Evolutionary conservation across 2,797 vertebrate species (phyloP).

Genomic region (Eutrigla gurnardus): DNA sequence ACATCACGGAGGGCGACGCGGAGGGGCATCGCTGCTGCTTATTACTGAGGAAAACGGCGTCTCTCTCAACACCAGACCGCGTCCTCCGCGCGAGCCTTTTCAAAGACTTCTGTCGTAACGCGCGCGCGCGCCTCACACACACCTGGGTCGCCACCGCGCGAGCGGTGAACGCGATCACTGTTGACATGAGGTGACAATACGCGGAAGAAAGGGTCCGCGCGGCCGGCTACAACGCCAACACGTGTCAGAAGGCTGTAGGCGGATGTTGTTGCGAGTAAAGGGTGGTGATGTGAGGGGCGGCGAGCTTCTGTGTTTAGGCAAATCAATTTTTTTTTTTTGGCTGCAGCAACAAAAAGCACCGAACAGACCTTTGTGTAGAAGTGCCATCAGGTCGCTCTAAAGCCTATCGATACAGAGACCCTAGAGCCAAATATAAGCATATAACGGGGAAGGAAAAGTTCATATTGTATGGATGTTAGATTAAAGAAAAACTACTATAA

Average conservation of each 20-base stretch:
- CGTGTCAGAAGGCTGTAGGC: constrained; percentile 44
- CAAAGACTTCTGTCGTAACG: not conserved
- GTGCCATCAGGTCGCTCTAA: not conserved
- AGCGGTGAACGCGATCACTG: constrained; percentile 5
- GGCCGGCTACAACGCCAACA: constrained; percentile 3
- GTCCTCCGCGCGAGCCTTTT: not conserved
- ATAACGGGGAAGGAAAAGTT: not conserved
- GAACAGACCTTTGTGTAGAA: constrained; percentile 14
- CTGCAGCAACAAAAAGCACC: constrained; percentile 7
- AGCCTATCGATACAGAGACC: constrained; percentile 6
- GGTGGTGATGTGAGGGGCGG: constrained; percentile 15
- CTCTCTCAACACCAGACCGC: not conserved
- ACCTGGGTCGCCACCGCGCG: constrained; percentile 14
- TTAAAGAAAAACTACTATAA: not conserved
- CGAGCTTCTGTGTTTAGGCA: not conserved
- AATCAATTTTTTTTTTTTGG: not conserved
- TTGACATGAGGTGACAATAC: constrained; percentile 54
- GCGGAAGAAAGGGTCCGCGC: constrained; percentile 30
- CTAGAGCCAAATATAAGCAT: not conserved
- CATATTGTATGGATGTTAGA: not conserved
- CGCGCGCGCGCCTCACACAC: not conserved
- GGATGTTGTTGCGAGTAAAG: not conserved
- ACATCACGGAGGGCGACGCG: not conserved
- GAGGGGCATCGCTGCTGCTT: not conserved
- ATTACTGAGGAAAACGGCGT: not conserved